phyloP scores from a whole-genome alignment of 2,888 invertebrate genomes.

The Eristalis intricaria region DNA sequence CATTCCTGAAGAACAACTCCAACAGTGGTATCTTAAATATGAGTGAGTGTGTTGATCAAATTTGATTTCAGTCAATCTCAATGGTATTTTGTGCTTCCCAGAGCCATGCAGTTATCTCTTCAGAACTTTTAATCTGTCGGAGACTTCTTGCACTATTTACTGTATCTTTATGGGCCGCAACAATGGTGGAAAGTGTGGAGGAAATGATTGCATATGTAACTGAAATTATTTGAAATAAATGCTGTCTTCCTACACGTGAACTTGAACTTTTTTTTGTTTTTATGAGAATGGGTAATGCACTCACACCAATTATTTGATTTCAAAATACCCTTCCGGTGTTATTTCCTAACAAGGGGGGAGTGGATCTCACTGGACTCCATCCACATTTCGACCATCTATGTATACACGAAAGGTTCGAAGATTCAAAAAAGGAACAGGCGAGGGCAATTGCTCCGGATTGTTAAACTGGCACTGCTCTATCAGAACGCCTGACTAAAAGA shows the following conservation, averaged over 20 bases:
- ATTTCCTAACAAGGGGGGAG: too few relatives aligned
- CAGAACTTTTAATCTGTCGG: conserved; percentile 28
- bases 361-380: too few relatives aligned
- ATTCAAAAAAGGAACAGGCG: too few relatives aligned
- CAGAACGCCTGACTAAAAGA: too few relatives aligned
- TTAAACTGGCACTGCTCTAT: too few relatives aligned
- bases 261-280: background rate
- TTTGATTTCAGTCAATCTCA: background rate
- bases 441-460: too few relatives aligned
- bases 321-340: too few relatives aligned
- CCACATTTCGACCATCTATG: too few relatives aligned
- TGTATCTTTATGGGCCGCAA: conserved; percentile 50
- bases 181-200: conserved; percentile 47
- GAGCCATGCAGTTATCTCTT: conserved; percentile 50
- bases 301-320: too few relatives aligned
- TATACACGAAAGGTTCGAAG: too few relatives aligned
- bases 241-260: background rate
- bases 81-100: background rate
- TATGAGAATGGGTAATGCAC: too few relatives aligned
- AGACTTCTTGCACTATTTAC: conserved; percentile 51
- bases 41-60: conserved; percentile 4
- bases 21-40: conserved; percentile 25
- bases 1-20: conserved; percentile 27
- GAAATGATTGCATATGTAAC: conserved; percentile 25
- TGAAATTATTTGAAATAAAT: conserved; percentile 1